Percentiles rank a stretch among this genome's conserved stretches.
Conservation (phyloP, 1,140 invertebrate genomes). For the Drepana arcuata region DNA sequence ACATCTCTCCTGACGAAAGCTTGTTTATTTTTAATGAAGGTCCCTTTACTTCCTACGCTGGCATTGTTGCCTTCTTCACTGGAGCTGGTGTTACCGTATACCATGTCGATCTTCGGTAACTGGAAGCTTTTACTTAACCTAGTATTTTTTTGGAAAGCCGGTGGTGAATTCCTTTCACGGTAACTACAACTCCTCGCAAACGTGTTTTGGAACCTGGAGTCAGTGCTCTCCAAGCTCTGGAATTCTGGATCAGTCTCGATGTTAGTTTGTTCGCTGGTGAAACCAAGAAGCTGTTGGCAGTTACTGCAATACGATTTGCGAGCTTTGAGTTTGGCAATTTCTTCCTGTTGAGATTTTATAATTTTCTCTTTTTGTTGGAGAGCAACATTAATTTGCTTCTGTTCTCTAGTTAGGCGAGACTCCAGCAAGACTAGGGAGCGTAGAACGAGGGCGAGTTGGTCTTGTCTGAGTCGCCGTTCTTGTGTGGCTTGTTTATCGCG, state of each 20-base stretch:
- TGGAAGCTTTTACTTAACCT: slow-evolving; percentile 70
- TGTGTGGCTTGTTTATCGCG: slow-evolving; percentile 74
- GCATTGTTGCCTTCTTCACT: slow-evolving; percentile 65
- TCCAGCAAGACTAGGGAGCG: slow-evolving; percentile 80
- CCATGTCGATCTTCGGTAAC: slow-evolving; percentile 65
- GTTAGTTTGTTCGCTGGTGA: slow-evolving; percentile 70
- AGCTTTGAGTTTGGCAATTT: slow-evolving; percentile 76
- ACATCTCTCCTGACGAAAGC: slow-evolving; percentile 67
- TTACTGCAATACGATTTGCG: slow-evolving; percentile 73
- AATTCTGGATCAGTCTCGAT: slow-evolving; percentile 71
- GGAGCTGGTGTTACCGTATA: slow-evolving; percentile 64
- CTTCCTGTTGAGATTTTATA: slow-evolving; percentile 78
- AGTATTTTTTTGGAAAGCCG: slow-evolving; percentile 69
- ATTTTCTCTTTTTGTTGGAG: slow-evolving; percentile 80
- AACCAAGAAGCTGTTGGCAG: slow-evolving; percentile 72
- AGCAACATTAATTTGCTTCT: slow-evolving; percentile 79
- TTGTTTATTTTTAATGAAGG: slow-evolving; percentile 76
- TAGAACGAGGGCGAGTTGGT: slow-evolving; percentile 78
- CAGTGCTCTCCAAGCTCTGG: slow-evolving; percentile 73
- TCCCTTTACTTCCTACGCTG: slow-evolving; percentile 61
- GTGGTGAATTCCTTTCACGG: slow-evolving; percentile 71
- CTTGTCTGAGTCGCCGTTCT: slow-evolving; percentile 75
- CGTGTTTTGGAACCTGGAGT: slow-evolving; percentile 69
- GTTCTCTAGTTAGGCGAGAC: slow-evolving; percentile 80
- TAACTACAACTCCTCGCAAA: slow-evolving; percentile 73